Base-by-base conservation (phyloP, 1,140 invertebrate species). In the Drosophila novamexicana region DNA sequence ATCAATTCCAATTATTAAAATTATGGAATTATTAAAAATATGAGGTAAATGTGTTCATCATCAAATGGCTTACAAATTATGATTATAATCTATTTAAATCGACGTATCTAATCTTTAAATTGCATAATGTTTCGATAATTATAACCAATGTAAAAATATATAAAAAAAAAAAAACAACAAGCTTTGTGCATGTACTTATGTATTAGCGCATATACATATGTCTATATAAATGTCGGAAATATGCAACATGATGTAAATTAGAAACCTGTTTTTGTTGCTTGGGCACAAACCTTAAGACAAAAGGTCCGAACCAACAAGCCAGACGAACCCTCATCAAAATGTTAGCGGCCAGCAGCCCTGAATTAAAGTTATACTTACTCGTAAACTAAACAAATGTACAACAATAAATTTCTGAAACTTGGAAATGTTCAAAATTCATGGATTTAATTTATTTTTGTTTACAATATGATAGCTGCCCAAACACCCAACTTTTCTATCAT, bases 191-290 rank as follows among this genome's bases (percentile, higher is more conserved):
- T 52, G 6, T 52, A 34, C 22, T 52, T 52, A 52, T 52, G 22
- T 22, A 22, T 22, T 3, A 3, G 6, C 16, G 8, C 14, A 52
- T 44, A 32, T 12, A 29, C 10, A 7, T 57, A 8, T n/a, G 1
- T 42, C n/a, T 32, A 12, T 42, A 3, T 44, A 29, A 29, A 29
- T 29, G 62, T 54, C 9, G 6, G 47, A 52, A n/a, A 14, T 18
- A 40, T 37, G 59, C 47, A 42, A 44, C 7, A 47, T n/a, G 42
- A 52, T 39, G 40, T 52, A 58, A 58, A 44, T 44, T 37, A 8
- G 8, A 53, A 72, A 67, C 69, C 54, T n/a, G 69, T 72, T 59
- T 29, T 52, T n/a, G 45, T 50, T 34, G 52, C 54, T 70, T 63
- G 34, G 42, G 16, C 9, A 29, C 3, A 36, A 44, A 36, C 22